These are phyloP conservation scores for Drosophila ustulata DNA, from an alignment of 2,888 invertebrate species.

Conservation along the genomic window DNA sequence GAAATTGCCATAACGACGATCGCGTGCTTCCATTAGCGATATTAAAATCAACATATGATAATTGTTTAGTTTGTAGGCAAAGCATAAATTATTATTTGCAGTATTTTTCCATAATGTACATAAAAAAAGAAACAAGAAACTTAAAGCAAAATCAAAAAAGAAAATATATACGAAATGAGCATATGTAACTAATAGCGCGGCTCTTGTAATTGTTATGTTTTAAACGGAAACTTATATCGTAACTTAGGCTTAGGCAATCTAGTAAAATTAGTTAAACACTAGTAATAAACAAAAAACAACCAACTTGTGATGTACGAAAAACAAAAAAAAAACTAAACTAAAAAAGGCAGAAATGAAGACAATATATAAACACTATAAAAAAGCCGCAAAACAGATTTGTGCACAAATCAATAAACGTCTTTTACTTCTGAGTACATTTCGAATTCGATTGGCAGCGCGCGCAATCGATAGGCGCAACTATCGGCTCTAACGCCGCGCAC, in stretches of 20 bases:
- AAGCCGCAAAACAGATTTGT: slow-evolving; percentile 31
- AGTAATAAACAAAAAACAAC: slow-evolving; percentile 60
- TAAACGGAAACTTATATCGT: slow-evolving; percentile 28
- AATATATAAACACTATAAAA: slow-evolving; percentile 9
- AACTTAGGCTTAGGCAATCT: slow-evolving; percentile 28
- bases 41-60: slow-evolving; percentile 65
- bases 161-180: slow-evolving; percentile 28
- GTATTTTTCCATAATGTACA: slow-evolving; percentile 74
- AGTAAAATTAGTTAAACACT: slow-evolving; percentile 66
- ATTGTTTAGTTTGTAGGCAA: slow-evolving; percentile 47
- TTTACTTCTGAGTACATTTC: slow-evolving; percentile 18
- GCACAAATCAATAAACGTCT: slow-evolving; percentile 22
- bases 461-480: slow-evolving; percentile 19
- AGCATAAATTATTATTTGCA: slow-evolving; percentile 74
- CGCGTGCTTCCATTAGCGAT: slow-evolving; percentile 81
- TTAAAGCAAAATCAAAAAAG: slow-evolving; percentile 42
- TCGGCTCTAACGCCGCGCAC: slow-evolving; percentile 7
- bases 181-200: slow-evolving; percentile 41
- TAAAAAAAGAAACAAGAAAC: slow-evolving; percentile 49
- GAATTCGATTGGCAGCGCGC: slow-evolving; percentile 1
- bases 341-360: slow-evolving; percentile 66
- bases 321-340: slow-evolving; percentile 46
- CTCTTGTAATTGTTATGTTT: slow-evolving; percentile 72
- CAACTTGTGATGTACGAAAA: slow-evolving; percentile 70
- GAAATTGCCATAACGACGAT: slow-evolving; percentile 69